phyloP scores from a whole-genome alignment of 2,797 vertebrate species.

The Rhincodon typus region DNA sequence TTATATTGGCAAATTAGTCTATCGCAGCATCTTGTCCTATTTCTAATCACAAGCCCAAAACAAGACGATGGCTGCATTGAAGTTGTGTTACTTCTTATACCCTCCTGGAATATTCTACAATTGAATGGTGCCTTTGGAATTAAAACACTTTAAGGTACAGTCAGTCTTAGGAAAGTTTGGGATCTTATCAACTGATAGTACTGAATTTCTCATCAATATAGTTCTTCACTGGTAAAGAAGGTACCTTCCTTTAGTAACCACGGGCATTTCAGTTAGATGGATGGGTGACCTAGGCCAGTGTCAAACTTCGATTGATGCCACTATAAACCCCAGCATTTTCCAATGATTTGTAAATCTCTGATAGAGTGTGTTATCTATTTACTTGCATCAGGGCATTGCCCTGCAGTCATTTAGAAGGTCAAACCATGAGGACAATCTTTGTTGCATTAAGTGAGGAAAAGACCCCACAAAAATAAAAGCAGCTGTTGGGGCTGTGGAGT shows the following conservation, averaged over 20 bases:
- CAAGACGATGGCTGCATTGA: neutral
- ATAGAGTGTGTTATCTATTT: slow-evolving; percentile 99
- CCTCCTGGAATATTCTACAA: neutral
- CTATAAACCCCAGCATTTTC: slow-evolving; percentile 95
- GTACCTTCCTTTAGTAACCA: slow-evolving; percentile 68
- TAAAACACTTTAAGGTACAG: neutral
- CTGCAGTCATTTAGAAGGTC: slow-evolving; percentile 83
- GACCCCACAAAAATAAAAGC: slow-evolving; percentile 67
- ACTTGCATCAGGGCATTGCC: slow-evolving; percentile 96
- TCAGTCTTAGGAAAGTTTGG: neutral
- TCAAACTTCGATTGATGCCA: slow-evolving; percentile 99
- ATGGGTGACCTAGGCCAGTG: slow-evolving; percentile 91
- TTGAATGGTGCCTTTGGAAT: neutral
- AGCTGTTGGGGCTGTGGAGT: slow-evolving; percentile 67
- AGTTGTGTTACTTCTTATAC: neutral
- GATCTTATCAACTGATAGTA: neutral
- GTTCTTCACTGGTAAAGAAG: slow-evolving; percentile 15
- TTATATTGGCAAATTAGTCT: neutral
- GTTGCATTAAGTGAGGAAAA: slow-evolving; percentile 94
- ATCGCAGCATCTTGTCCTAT: neutral
- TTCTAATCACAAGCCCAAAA: neutral
- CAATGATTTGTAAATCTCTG: slow-evolving; percentile 99
- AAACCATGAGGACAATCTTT: slow-evolving; percentile 91
- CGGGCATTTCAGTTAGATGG: slow-evolving; percentile 94
- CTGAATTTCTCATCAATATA: slow-evolving; percentile 12